phyloP scores from a whole-genome alignment of 2,888 invertebrate genomes.

The Tetrapedia diversipes region DNA sequence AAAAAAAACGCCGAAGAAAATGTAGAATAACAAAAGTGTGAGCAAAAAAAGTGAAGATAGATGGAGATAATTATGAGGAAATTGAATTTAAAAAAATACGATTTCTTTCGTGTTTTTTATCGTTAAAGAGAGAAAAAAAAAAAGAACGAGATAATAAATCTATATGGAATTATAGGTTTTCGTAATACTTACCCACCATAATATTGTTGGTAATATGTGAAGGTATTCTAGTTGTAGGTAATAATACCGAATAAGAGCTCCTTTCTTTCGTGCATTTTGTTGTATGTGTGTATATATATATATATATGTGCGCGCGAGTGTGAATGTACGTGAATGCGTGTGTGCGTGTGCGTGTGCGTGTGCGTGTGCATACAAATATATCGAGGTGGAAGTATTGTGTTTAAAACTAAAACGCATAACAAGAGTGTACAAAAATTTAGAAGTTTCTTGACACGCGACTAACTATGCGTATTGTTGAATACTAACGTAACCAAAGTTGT shows the following conservation, averaged over 20 bases:
- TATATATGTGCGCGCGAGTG: neutral
- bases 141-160: constrained; percentile 52
- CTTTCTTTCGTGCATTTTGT: neutral
- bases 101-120: constrained; percentile 22
- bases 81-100: neutral
- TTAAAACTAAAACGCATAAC: neutral
- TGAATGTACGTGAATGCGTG: neutral
- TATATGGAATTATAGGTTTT: constrained; percentile 66
- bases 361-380: no score
- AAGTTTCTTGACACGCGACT: neutral
- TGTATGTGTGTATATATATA: neutral
- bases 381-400: neutral
- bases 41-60: constrained; percentile 13
- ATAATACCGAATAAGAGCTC: constrained; percentile 36
- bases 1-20: constrained; percentile 23
- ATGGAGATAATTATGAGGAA: neutral
- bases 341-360: no score
- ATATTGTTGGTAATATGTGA: constrained; percentile 17
- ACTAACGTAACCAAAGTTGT: no score
- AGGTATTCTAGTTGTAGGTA: constrained; percentile 57
- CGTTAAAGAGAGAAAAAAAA: no score
- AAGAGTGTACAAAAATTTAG: neutral
- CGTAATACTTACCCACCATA: constrained; percentile 58
- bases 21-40: constrained; percentile 12
- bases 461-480: neutral